Percentiles rank a stretch among this genome's conserved stretches.
Evolutionary conservation across 2,113 vertebrate genomes (phyloP).

Genomic region (Aptenodytes forsteri): DNA sequence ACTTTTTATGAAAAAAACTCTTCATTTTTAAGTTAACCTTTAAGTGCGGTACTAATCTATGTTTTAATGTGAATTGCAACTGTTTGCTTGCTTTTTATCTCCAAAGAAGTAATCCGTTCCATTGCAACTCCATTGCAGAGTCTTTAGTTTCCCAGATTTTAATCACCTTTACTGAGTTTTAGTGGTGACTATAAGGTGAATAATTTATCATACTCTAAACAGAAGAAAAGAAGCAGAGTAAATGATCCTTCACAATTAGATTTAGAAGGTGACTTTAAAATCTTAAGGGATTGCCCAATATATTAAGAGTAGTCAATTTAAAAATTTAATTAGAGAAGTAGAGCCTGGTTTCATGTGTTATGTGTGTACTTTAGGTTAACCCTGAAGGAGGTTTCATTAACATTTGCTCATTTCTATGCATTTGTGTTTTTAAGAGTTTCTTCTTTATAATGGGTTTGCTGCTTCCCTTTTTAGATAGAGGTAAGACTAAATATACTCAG

Average conservation of each 20-base stretch:
- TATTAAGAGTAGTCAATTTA: background rate
- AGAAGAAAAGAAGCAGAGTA: background rate
- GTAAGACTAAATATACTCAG: background rate
- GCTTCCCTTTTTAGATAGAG: background rate
- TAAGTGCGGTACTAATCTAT: background rate
- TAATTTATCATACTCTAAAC: conserved; percentile 47
- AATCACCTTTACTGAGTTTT: conserved; percentile 23
- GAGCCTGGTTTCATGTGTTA: background rate
- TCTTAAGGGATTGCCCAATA: background rate
- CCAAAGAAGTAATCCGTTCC: background rate
- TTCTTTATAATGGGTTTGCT: background rate
- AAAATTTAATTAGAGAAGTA: conserved; percentile 22
- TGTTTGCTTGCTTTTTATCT: background rate
- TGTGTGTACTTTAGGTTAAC: background rate
- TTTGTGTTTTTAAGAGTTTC: background rate
- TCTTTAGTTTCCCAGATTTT: background rate
- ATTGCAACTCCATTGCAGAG: background rate
- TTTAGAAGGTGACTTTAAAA: conserved; percentile 51
- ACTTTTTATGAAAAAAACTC: background rate
- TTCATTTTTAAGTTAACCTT: background rate
- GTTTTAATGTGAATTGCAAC: background rate
- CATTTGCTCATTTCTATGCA: background rate
- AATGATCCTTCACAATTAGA: conserved; percentile 41
- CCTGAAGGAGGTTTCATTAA: background rate
- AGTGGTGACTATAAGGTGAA: background rate